Conservation (phyloP, 2,113 vertebrate genomes). For the Cygnus atratus region DNA sequence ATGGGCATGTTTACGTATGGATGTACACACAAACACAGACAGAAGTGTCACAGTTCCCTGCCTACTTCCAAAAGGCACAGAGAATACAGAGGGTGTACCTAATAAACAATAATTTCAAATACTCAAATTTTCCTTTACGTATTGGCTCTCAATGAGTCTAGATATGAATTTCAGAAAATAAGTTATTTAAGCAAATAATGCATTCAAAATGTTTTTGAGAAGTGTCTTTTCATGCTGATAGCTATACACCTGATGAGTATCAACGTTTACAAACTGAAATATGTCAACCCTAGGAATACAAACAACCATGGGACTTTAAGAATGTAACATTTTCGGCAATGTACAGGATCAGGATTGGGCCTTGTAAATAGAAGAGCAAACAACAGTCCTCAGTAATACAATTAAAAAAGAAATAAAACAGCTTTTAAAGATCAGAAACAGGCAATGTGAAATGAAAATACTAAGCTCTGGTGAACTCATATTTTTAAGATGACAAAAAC, state of each 20-base stretch:
- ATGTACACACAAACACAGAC: no score
- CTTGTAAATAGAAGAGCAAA: background rate
- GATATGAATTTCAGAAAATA: background rate
- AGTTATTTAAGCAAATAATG: background rate
- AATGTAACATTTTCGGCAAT: background rate
- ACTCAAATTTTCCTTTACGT: background rate
- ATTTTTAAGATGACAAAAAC: background rate
- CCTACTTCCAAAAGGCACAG: background rate
- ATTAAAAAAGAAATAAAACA: background rate
- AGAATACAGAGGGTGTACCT: background rate
- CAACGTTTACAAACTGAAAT: background rate
- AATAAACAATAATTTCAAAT: background rate
- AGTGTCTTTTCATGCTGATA: background rate
- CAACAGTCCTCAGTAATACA: background rate
- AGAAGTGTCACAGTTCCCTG: background rate
- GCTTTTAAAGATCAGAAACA: background rate
- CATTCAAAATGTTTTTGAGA: background rate
- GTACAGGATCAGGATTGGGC: background rate
- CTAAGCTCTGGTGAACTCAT: background rate
- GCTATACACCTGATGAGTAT: background rate
- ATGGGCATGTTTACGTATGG: background rate
- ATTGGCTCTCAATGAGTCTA: background rate
- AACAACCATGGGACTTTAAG: background rate
- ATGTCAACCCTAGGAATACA: background rate
- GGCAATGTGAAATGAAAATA: background rate